These are phyloP conservation scores for Strix aluco DNA, from an alignment of 2,113 vertebrate genomes.

Conservation along the genomic window DNA sequence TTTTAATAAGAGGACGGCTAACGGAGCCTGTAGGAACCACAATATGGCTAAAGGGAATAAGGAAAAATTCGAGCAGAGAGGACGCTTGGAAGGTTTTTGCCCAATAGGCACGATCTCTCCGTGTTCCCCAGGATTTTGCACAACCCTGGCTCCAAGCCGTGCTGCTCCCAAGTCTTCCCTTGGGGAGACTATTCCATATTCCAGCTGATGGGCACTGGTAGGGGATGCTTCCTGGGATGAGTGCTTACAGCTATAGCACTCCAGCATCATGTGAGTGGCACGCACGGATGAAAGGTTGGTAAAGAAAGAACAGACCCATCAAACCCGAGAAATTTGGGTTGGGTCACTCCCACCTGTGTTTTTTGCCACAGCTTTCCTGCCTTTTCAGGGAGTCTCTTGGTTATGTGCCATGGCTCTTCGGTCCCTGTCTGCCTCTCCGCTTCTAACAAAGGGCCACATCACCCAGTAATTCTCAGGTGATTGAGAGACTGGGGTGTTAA, in stretches of 20 bases:
- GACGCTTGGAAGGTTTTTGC: neutral
- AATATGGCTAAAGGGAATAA: neutral
- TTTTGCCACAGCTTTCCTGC: neutral
- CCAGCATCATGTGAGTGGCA: neutral
- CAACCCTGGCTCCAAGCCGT: neutral
- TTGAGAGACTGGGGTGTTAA: neutral
- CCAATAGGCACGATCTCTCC: neutral
- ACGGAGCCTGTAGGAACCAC: neutral
- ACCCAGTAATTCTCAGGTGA: conserved; percentile 5
- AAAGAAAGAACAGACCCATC: neutral
- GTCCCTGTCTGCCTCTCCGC: neutral
- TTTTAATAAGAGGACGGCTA: neutral
- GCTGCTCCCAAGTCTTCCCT: neutral
- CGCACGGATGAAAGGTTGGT: neutral
- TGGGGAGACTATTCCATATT: neutral
- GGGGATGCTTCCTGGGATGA: neutral
- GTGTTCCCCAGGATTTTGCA: neutral
- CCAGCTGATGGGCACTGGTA: neutral
- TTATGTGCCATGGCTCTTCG: neutral
- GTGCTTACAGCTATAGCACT: neutral
- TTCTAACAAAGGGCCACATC: conserved; percentile 1
- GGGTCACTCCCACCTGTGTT: neutral
- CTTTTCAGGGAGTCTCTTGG: neutral
- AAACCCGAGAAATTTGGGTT: neutral
- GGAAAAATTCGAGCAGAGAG: neutral